Evolutionary conservation across 2,888 invertebrate genomes (phyloP).

Genomic region (Trichogramma dendrolimi): DNA sequence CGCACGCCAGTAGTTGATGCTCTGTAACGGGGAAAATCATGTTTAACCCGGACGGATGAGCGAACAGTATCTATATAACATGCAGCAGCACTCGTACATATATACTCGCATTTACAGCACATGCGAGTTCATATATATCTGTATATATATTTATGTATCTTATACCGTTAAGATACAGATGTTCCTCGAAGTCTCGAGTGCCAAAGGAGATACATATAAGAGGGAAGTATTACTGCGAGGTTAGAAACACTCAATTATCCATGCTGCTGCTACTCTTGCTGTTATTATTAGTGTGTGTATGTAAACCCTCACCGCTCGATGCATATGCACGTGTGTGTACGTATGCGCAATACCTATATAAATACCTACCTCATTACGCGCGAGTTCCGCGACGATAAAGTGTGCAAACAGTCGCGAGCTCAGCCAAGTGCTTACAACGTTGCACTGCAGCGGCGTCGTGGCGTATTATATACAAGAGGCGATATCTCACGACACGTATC

Average conservation of each 20-base stretch:
- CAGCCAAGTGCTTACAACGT: too few species aligned
- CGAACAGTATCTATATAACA: constrained; percentile 22
- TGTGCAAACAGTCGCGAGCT: neutral
- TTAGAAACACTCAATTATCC: constrained; percentile 38
- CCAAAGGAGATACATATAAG: neutral
- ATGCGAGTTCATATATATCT: too few species aligned
- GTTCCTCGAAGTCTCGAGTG: constrained; percentile 9
- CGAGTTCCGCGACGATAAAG: too few species aligned
- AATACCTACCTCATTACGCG: constrained; percentile 33
- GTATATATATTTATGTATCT: too few species aligned
- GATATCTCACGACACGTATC: constrained; percentile 36
- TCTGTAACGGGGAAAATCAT: too few species aligned
- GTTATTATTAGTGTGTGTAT: constrained; percentile 40
- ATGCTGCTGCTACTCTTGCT: constrained; percentile 1
- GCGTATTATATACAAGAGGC: constrained; percentile 11
- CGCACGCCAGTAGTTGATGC: too few species aligned
- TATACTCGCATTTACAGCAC: constrained; percentile 14
- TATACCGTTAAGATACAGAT: neutral
- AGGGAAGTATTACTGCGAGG: neutral
- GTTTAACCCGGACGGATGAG: constrained; percentile 10
- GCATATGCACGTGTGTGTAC: too few species aligned
- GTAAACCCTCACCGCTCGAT: too few species aligned
- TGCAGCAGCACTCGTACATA: constrained; percentile 30
- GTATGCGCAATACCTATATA: constrained; percentile 29
- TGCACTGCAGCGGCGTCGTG: too few species aligned